Percentiles rank a stretch among this genome's conserved stretches.
phyloP scores from a whole-genome alignment of 2,113 vertebrate species.

The Columba livia region DNA sequence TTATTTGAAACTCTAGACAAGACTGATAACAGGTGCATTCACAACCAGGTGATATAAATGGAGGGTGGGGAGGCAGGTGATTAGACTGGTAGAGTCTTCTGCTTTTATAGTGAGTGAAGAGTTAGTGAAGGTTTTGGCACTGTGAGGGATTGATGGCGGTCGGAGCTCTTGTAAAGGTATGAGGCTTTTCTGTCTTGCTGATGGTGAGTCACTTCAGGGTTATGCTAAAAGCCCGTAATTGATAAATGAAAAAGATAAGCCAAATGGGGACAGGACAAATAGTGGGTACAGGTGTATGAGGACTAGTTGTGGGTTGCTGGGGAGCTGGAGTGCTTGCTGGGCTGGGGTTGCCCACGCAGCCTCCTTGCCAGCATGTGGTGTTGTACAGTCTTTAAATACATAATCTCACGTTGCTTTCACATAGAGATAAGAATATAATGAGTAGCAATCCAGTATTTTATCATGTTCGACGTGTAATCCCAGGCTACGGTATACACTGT shows the following conservation, averaged over 20 bases:
- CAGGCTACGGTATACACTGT: background rate
- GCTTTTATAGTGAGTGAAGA: background rate
- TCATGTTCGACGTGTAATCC: background rate
- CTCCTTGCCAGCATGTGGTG: background rate
- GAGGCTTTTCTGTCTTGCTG: background rate
- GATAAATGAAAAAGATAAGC: background rate
- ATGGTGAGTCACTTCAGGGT: background rate
- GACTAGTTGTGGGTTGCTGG: background rate
- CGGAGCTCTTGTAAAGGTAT: background rate
- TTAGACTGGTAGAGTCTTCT: background rate
- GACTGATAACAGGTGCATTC: background rate
- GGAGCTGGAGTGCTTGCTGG: background rate
- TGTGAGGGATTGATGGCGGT: background rate
- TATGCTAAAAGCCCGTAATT: background rate
- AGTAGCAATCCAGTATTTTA: conserved; percentile 1
- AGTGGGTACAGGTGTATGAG: background rate
- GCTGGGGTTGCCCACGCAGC: background rate
- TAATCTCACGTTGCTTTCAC: background rate
- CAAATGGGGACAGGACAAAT: background rate
- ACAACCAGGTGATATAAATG: background rate
- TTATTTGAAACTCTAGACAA: background rate
- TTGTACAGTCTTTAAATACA: background rate
- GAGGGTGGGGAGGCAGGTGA: background rate
- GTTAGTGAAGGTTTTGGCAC: background rate
- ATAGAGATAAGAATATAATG: conserved; percentile 6